Conservation (phyloP, 2,888 invertebrate species). For the Chaitophorus viminalis region DNA sequence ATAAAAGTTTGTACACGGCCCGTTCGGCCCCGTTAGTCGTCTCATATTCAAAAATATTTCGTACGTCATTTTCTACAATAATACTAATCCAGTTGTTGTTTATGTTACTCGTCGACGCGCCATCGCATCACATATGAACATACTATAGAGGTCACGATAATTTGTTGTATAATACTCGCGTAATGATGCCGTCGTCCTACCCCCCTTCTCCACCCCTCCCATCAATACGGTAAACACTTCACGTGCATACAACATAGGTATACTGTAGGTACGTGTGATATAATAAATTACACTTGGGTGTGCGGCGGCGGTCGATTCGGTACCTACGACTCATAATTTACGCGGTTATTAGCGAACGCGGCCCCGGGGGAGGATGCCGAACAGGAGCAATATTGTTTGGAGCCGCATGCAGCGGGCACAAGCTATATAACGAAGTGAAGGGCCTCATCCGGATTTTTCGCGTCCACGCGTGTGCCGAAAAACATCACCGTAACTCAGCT, state of each 20-base stretch:
- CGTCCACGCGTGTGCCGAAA: neutral
- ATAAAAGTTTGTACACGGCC: too few relatives aligned
- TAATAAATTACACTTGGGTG: neutral
- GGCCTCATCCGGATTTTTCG: neutral
- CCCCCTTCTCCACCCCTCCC: too few relatives aligned
- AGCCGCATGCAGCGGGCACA: neutral
- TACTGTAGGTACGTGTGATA: neutral
- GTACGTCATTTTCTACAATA: too few relatives aligned
- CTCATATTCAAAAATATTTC: too few relatives aligned
- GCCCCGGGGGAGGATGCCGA: neutral
- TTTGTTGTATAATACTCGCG: neutral
- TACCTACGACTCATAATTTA: neutral
- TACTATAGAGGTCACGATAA: neutral
- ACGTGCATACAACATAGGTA: too few relatives aligned
- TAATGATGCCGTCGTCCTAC: neutral
- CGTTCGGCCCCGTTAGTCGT: too few relatives aligned
- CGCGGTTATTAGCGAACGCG: neutral
- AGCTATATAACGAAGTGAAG: neutral
- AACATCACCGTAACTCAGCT: constrained; percentile 1
- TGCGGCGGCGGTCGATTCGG: neutral
- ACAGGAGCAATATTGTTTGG: neutral
- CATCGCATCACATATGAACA: neutral
- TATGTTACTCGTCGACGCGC: neutral
- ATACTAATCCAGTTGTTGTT: neutral
- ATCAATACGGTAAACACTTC: too few relatives aligned